Percentiles rank a stretch among this genome's conserved stretches.
Evolutionary conservation across 2,113 vertebrate species (phyloP).

Genomic region (Chlorocebus sabaeus): DNA sequence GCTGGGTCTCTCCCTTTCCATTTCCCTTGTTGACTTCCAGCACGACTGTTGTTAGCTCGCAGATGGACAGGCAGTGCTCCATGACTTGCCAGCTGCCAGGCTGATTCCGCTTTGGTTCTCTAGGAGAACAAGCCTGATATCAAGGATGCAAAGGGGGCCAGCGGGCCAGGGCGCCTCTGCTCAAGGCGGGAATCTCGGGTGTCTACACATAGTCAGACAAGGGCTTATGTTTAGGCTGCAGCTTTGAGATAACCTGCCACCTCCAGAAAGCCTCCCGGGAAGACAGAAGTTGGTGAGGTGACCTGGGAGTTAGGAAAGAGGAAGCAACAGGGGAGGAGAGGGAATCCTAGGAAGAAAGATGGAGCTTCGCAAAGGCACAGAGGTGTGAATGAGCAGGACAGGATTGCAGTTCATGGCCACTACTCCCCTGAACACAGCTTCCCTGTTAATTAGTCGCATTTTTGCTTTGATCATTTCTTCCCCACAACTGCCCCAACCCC

Average conservation of each 20-base stretch:
- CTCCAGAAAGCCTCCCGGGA: neutral
- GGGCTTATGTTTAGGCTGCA: neutral
- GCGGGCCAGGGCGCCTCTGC: neutral
- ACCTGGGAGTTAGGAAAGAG: neutral
- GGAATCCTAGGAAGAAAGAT: neutral
- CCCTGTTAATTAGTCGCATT: neutral
- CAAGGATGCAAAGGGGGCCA: neutral
- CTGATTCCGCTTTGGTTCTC: neutral
- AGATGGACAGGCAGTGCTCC: neutral
- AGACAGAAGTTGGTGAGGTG: neutral
- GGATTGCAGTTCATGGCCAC: neutral
- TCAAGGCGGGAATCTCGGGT: neutral
- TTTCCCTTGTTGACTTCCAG: slow-evolving; percentile 66
- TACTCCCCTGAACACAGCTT: neutral
- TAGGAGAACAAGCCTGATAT: neutral
- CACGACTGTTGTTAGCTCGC: neutral
- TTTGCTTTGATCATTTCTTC: neutral
- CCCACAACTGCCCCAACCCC: neutral
- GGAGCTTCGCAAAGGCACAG: neutral
- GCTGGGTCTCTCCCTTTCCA: slow-evolving; percentile 52
- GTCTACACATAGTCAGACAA: neutral
- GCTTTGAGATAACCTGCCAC: neutral
- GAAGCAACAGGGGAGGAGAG: neutral
- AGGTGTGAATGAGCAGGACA: neutral
- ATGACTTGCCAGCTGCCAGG: neutral